Evolutionary conservation across 2,113 vertebrate species (phyloP).

Genomic region (Tympanuchus pallidicinctus): DNA sequence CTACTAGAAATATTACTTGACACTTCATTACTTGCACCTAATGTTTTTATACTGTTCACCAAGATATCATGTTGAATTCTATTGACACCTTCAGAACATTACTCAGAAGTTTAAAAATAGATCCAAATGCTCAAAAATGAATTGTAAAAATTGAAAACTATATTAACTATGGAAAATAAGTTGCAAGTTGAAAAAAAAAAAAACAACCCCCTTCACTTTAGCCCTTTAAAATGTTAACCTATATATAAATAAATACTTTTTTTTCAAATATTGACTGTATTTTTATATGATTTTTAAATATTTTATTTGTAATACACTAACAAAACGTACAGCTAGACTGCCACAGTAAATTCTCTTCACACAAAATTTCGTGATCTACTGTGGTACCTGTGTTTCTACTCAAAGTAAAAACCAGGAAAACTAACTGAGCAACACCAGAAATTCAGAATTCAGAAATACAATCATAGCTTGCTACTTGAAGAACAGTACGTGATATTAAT

Average conservation of each 20-base stretch:
- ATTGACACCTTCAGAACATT: background rate
- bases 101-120: background rate
- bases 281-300: background rate
- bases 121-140: background rate
- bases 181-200: background rate
- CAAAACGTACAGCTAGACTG: background rate
- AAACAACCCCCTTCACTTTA: background rate
- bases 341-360: background rate
- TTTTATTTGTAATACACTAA: background rate
- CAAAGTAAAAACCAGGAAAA: background rate
- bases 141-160: background rate
- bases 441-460: background rate
- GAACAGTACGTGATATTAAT: background rate
- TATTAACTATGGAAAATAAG: background rate
- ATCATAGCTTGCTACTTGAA: background rate
- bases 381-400: background rate
- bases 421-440: background rate
- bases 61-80: background rate
- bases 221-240: background rate
- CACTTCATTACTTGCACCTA: background rate
- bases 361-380: background rate
- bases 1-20: background rate
- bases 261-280: background rate
- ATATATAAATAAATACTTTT: background rate
- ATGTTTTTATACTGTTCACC: background rate